phyloP scores from a whole-genome alignment of 2,113 vertebrate species.

The Nannobrachium achirus region DNA sequence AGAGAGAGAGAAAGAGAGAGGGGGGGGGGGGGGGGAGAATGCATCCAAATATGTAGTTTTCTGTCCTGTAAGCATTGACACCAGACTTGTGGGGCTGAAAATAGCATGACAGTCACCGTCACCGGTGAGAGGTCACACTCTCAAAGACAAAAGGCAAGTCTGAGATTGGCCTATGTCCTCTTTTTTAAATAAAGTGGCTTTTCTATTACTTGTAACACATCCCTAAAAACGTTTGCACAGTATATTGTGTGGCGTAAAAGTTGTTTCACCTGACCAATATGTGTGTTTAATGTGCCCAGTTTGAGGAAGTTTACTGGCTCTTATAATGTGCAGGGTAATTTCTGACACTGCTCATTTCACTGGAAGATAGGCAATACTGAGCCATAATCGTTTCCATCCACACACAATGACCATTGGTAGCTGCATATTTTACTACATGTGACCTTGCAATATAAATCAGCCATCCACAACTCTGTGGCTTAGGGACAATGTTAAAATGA shows the following conservation, averaged over 20 bases:
- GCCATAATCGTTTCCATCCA: conserved; percentile 32
- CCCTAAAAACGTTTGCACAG: no score
- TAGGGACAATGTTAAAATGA: conserved; percentile 36
- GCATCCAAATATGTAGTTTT: not conserved
- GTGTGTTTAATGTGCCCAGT: conserved; percentile 3
- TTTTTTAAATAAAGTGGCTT: not conserved
- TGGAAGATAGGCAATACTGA: conserved; percentile 29
- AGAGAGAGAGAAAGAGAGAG: no score
- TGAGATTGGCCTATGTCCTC: conserved; percentile 8
- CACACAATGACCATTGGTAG: conserved; percentile 6
- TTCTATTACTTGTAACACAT: no score
- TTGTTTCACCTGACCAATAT: not conserved
- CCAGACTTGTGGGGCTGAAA: conserved; percentile 55
- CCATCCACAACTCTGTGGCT: conserved; percentile 17
- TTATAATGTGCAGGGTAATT: not conserved
- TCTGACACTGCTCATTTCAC: not conserved
- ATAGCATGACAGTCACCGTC: conserved; percentile 55
- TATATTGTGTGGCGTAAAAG: not conserved
- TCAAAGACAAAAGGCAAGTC: conserved; percentile 16
- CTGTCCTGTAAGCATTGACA: conserved; percentile 20
- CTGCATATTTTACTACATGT: conserved; percentile 23
- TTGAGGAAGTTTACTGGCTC: not conserved
- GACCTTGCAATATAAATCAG: conserved; percentile 45
- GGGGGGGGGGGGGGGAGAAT: no score
- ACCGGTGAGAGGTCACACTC: conserved; percentile 17